Evolutionary conservation across 2,888 invertebrate species (phyloP), one percentile per base, ranked within the genome.

Genomic region (Aelia acuminata): DNA sequence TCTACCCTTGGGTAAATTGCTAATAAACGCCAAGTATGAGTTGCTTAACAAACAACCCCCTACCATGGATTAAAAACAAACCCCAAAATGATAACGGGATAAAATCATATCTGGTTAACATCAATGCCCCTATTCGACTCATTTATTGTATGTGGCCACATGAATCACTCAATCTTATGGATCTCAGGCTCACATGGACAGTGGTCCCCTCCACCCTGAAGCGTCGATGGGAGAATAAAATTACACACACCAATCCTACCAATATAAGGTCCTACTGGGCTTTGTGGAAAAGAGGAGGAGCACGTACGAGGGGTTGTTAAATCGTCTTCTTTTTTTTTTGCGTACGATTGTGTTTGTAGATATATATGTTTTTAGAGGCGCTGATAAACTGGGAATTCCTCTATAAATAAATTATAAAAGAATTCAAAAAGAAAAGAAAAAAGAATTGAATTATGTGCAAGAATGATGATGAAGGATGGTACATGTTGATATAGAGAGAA

Each of bases 191-290:
- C n/a, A 53, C 53, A 53, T 22, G n/a, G 10, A 53, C 10, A 8
- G 53, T 5, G 53, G 11, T 10, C n/a, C n/a, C n/a, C 8, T 0
- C 3, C 1, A n/a, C n/a, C n/a, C 53, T 53, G 53, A n/a, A 53
- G 53, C n/a, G 53, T 53, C 22, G n/a, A 53, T 53, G 53, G n/a
- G 53, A 53, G 53, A 53, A 53, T 53, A 53, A n/a, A 53, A 53
- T 53, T 53, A 53, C 53, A 53, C 53, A 53, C n/a, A 22, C 53
- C 53, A 0, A 53, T 53, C n/a, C 8, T 53, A n/a, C 53, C 53
- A n/a, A 53, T 53, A 53, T n/a, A n/a, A 53, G 53, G 53, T 53
- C n/a, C 53, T 3, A n/a, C n/a, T n/a, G n/a, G 43, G 43, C 43
- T 43, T 43, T 43, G n/a, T n/a, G 2, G 20, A n/a, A 53, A 53